These are phyloP conservation scores for Pimephales promelas DNA, from an alignment of 2,113 vertebrate species.

Conservation along the genomic window DNA sequence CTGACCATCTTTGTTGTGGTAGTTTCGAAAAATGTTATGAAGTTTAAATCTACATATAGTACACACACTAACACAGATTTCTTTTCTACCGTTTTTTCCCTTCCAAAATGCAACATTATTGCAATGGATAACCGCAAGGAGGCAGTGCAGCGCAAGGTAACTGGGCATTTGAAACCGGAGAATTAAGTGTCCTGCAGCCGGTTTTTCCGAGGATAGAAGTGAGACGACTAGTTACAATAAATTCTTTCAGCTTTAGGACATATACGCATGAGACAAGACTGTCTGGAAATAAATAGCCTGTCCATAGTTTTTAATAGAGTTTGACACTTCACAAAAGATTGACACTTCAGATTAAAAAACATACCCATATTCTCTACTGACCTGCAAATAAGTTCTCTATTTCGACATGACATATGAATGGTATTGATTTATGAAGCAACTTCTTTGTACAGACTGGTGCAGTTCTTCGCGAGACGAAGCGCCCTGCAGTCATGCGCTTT, in stretches of 20 bases:
- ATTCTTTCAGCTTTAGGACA: background rate
- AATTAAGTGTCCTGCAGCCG: background rate
- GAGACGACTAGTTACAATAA: background rate
- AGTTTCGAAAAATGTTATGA: background rate
- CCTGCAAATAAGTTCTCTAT: background rate
- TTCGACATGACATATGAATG: background rate
- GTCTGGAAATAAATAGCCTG: background rate
- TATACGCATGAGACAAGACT: background rate
- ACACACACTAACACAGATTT: background rate
- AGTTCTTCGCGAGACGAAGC: background rate
- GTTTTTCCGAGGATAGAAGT: background rate
- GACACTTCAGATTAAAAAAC: background rate
- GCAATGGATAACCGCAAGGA: slow-evolving; percentile 9
- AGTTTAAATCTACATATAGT: background rate
- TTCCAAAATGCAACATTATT: background rate
- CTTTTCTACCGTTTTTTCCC: background rate
- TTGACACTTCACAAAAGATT: no score
- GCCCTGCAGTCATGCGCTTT: background rate
- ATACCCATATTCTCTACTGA: no score
- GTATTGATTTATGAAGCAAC: background rate
- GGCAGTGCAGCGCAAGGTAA: slow-evolving; percentile 48
- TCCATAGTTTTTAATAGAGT: background rate
- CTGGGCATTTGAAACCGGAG: background rate
- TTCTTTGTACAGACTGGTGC: background rate
- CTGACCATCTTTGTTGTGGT: background rate